Evolutionary conservation across 2,113 vertebrate species (phyloP), one percentile per base, ranked within the genome.

Genomic region (Toxostoma redivivum): DNA sequence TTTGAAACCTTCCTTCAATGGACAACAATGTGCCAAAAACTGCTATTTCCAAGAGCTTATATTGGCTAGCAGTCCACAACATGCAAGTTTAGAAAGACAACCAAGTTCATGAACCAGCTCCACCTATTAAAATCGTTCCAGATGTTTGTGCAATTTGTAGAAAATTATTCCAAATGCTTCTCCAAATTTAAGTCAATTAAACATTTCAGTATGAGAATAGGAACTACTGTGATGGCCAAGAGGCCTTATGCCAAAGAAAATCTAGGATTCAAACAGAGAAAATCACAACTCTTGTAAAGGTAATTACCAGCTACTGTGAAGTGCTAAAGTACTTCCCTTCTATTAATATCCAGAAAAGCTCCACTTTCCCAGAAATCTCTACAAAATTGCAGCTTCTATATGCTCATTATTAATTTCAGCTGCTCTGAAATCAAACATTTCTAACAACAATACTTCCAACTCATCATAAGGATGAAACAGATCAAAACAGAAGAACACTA

Each of bases 291-390:
- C 56, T 96, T 86, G 81, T 51, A 78, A 84, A 92, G 30, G 56
- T 87, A 94, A 96, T 91, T 94, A 92, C 50, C 50, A 86, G 67
- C 72, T 73, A 91, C 83, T 73, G 50, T 66, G 74, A 76, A 88
- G 28, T 42, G 40, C 40, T 90, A 57, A 95, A 89, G 70, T 10
- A 0, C 65, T 88, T 93, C 44, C 35, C 12, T 94, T 89, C 87
- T 86, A 85, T 88, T 86, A 92, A 92, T 91, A 95, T 31, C 61
- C 90, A 78, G 17, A 81, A 94, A 92, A 74, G 56, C 38, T 87
- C 71, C 35, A 31, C 61, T 89, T 91, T 70, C 72, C 72, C 69
- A 92, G 50, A 89, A 84, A 35, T 51, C 35, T 95, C 70, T 23
- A 62, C 27, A 79, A 35, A 86, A 91, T 62, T 74, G 11, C 30